phyloP scores from a whole-genome alignment of 2,113 vertebrate genomes.

The Lanius collurio region DNA sequence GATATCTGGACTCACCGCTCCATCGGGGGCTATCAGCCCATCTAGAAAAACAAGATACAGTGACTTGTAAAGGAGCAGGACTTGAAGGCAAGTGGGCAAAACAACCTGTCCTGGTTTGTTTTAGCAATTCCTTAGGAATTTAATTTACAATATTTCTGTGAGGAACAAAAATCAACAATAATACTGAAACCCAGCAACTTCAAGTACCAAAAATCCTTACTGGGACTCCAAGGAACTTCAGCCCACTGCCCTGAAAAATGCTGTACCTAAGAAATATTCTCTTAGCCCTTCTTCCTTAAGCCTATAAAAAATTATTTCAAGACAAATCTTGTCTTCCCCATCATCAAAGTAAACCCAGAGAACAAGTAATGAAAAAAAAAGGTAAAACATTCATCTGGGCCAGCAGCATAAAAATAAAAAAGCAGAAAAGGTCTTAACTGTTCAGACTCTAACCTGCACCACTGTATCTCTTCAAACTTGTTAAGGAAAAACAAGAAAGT shows the following conservation, averaged over 20 bases:
- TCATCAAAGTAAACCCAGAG: background rate
- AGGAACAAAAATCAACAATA: background rate
- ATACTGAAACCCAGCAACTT: background rate
- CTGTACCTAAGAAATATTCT: background rate
- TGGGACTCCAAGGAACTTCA: background rate
- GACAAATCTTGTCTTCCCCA: background rate
- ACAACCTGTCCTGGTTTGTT: background rate
- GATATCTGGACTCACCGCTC: constrained; percentile 88
- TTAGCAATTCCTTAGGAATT: background rate
- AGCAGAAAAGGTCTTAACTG: background rate
- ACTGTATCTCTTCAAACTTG: background rate
- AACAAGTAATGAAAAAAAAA: background rate
- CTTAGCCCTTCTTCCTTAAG: background rate
- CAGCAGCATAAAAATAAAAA: background rate
- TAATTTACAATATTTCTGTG: background rate
- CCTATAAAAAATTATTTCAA: background rate
- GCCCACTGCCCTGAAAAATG: background rate
- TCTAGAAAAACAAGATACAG: constrained; percentile 70
- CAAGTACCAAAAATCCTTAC: background rate
- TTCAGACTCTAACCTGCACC: background rate
- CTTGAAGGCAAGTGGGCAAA: background rate
- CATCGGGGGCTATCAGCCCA: constrained; percentile 87
- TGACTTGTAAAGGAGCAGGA: background rate
- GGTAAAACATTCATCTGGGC: background rate
- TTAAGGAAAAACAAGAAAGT: background rate